Evolutionary conservation across 2,888 invertebrate species (phyloP).

Genomic region (Lamellibrachia columna): DNA sequence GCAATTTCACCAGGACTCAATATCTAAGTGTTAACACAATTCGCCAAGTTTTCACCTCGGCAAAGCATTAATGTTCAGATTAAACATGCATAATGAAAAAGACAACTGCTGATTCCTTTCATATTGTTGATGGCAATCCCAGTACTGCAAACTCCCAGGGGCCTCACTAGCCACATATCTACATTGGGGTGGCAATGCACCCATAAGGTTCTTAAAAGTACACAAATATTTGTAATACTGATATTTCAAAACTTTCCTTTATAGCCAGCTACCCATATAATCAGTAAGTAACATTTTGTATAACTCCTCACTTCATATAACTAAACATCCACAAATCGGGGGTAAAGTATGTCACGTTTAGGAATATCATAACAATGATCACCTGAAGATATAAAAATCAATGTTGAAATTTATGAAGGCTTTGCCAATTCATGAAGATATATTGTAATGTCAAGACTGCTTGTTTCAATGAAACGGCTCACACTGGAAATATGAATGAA

Average conservation of each 20-base stretch:
- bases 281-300: background rate
- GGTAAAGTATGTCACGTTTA: background rate
- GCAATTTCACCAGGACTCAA: background rate
- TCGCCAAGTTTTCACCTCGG: background rate
- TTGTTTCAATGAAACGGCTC: background rate
- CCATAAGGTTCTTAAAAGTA: no score
- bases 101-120: background rate
- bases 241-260: background rate
- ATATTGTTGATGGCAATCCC: background rate
- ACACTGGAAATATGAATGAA: background rate
- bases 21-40: background rate
- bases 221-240: background rate
- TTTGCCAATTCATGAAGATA: background rate
- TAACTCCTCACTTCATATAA: background rate
- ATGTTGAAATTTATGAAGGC: background rate
- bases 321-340: background rate
- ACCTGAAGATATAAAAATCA: background rate
- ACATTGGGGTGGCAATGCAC: background rate
- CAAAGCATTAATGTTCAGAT: slow-evolving; percentile 1
- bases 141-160: background rate
- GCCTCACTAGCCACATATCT: background rate
- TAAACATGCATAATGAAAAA: background rate
- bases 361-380: no score
- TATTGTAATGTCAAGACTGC: background rate
- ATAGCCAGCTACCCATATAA: background rate